These are phyloP conservation scores for Venturia canescens DNA, from an alignment of 1,140 invertebrate species.

Conservation along the genomic window DNA sequence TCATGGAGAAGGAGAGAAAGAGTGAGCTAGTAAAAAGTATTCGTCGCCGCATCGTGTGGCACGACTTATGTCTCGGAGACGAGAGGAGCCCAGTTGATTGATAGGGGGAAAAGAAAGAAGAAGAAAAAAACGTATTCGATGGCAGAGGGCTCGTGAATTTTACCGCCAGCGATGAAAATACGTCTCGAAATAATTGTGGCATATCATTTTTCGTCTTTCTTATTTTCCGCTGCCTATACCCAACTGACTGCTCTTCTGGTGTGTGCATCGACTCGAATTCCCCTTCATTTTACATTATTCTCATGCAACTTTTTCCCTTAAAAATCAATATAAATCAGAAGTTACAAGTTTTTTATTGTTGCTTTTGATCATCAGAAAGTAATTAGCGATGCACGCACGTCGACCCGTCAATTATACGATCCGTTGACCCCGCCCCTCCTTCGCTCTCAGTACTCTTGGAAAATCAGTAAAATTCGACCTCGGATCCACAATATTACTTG, in stretches of 20 bases:
- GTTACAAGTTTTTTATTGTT: background rate
- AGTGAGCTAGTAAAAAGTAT: background rate
- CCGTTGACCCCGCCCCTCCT: background rate
- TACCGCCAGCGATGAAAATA: background rate
- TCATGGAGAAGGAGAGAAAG: background rate
- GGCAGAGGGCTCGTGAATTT: background rate
- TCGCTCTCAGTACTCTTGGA: background rate
- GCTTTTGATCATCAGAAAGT: background rate
- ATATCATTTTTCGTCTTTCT: constrained; percentile 27
- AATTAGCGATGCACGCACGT: constrained; percentile 31
- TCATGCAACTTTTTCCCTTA: background rate
- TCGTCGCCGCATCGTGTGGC: too few species aligned
- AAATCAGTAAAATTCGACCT: background rate
- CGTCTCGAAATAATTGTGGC: constrained; percentile 29
- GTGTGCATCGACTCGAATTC: background rate
- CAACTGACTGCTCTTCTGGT: background rate
- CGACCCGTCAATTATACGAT: constrained; percentile 37
- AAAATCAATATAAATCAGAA: background rate
- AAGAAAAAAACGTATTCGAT: background rate
- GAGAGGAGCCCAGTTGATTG: background rate
- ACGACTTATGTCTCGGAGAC: too few species aligned
- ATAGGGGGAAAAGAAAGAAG: background rate
- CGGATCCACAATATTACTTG: constrained; percentile 60
- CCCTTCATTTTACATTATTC: background rate
- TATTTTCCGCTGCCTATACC: background rate